These are phyloP conservation scores for Paracanthobrama guichenoti DNA, from an alignment of 2,113 vertebrate species.

Conservation along the genomic window DNA sequence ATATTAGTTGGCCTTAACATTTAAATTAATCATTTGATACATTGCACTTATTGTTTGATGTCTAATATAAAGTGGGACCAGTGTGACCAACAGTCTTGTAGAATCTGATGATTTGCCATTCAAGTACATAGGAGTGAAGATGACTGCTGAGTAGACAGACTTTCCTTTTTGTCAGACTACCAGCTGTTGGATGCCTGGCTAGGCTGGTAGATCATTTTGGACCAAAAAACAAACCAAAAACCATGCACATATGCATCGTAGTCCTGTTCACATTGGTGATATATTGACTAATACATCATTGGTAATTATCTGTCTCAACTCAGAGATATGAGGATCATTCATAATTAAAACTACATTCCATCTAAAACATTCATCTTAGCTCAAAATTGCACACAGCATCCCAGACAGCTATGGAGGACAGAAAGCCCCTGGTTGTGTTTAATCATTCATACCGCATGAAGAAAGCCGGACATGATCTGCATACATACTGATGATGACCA, in stretches of 20 bases:
- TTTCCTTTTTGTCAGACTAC: neutral
- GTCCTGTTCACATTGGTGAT: slow-evolving; percentile 3
- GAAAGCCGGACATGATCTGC: slow-evolving; percentile 11
- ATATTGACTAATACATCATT: neutral
- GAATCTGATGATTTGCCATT: neutral
- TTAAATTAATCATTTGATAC: no score
- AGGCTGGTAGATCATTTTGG: neutral
- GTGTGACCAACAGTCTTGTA: neutral
- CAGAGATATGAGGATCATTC: slow-evolving; percentile 25
- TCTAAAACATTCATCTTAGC: slow-evolving; percentile 18
- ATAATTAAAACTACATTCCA: slow-evolving; percentile 14
- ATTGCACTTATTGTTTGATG: no score
- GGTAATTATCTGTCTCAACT: slow-evolving; percentile 10
- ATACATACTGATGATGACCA: slow-evolving; percentile 3
- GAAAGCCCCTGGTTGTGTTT: slow-evolving; percentile 58
- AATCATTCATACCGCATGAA: slow-evolving; percentile 46
- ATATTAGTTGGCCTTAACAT: no score
- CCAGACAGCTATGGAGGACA: slow-evolving; percentile 44
- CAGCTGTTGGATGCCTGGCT: neutral
- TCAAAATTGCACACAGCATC: neutral
- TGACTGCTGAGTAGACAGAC: neutral
- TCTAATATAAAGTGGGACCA: neutral
- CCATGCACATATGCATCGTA: neutral
- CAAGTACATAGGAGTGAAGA: neutral
- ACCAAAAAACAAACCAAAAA: neutral